phyloP scores from a whole-genome alignment of 1,140 invertebrate genomes.

The Lordiphosa stackelbergi region DNA sequence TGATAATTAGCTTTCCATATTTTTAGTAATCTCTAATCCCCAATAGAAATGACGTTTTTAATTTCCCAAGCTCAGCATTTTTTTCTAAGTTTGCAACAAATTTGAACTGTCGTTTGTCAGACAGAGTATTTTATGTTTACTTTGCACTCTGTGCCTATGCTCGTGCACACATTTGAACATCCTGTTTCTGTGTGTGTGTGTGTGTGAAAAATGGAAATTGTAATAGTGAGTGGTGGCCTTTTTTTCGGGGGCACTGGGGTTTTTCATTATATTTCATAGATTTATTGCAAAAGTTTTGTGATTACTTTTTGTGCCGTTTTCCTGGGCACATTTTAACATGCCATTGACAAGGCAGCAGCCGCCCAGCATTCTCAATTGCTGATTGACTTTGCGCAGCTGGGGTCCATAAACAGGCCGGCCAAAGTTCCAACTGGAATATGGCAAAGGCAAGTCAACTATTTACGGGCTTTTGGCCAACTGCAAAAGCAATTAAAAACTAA shows the following conservation, averaged over 20 bases:
- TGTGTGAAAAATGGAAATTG: conserved; percentile 47
- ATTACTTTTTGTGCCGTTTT: conserved; percentile 47
- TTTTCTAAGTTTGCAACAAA: too few relatives aligned
- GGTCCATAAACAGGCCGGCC: conserved; percentile 8
- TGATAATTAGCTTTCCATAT: too few relatives aligned
- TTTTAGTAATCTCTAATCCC: too few relatives aligned
- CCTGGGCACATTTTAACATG: conserved; percentile 32
- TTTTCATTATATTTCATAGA: conserved; percentile 66
- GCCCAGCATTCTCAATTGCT: conserved; percentile 25
- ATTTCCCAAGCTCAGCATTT: too few relatives aligned
- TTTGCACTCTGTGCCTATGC: neutral
- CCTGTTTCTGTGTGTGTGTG: neutral
- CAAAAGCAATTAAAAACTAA: conserved; percentile 74
- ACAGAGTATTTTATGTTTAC: too few relatives aligned
- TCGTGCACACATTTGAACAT: conserved; percentile 27
- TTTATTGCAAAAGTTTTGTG: conserved; percentile 70
- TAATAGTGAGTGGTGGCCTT: conserved; percentile 24
- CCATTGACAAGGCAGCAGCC: conserved; percentile 5
- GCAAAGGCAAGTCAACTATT: conserved; percentile 43
- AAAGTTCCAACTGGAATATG: conserved; percentile 29
- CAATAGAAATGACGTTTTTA: too few relatives aligned
- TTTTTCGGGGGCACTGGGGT: conserved; percentile 24
- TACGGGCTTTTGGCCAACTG: conserved; percentile 17
- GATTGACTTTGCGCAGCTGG: conserved; percentile 43
- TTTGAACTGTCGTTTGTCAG: too few relatives aligned